Evolutionary conservation across 2,113 vertebrate genomes (phyloP).

Genomic region (Vidua macroura): DNA sequence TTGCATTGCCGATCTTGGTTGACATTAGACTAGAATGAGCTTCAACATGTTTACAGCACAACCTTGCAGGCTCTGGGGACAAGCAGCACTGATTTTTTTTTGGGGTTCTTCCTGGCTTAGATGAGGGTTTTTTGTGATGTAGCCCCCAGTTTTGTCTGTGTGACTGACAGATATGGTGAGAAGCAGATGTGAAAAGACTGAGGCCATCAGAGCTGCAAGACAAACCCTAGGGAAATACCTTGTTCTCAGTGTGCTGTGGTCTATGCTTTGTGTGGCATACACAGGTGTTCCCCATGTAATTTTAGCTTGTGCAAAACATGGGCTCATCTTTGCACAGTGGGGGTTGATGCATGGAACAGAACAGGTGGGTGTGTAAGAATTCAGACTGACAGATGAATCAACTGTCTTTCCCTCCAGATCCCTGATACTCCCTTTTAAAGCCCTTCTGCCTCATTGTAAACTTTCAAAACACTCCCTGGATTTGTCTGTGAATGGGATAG

Average conservation of each 20-base stretch:
- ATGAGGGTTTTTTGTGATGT: neutral
- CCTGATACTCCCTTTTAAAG: neutral
- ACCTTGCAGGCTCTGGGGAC: neutral
- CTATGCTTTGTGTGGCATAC: constrained; percentile 21
- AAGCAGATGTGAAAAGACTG: neutral
- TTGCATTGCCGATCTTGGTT: neutral
- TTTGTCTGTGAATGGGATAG: neutral
- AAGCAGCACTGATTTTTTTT: neutral
- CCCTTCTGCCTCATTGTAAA: neutral
- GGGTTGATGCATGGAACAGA: neutral
- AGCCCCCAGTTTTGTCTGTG: neutral
- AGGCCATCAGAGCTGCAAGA: neutral
- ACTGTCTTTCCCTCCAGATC: neutral
- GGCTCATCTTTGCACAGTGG: neutral
- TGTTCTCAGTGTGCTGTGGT: neutral
- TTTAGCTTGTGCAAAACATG: neutral
- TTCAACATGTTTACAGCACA: neutral
- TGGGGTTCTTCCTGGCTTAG: neutral
- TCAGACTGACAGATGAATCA: neutral
- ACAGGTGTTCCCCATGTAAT: constrained; percentile 35
- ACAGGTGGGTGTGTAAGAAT: constrained; percentile 21
- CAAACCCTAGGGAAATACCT: neutral
- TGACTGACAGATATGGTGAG: neutral
- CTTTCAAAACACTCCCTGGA: neutral
- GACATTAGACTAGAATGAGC: neutral